A percentile compares a stretch with the other conserved stretches of the same genome.
Conservation (phyloP, 2,797 vertebrate species). For the Discoglossus pictus region DNA sequence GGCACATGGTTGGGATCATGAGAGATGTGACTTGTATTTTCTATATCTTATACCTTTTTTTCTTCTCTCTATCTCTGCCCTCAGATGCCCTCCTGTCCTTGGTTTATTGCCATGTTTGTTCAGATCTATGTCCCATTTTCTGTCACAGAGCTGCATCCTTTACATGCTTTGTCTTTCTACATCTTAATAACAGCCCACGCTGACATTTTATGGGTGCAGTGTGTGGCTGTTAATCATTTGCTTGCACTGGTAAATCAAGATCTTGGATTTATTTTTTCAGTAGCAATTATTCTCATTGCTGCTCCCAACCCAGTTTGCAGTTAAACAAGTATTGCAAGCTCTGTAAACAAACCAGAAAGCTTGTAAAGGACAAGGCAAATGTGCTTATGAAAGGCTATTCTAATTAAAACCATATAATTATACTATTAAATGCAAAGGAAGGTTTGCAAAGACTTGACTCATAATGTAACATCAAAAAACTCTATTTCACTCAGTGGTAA, state of each 20-base stretch:
- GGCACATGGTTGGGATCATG: too few relatives aligned
- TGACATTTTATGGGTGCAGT: constrained; percentile 33
- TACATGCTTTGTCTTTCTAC: constrained; percentile 29
- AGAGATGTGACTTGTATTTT: too few relatives aligned
- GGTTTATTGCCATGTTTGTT: too few relatives aligned
- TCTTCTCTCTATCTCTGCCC: too few relatives aligned
- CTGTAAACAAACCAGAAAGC: constrained; percentile 54
- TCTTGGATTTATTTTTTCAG: constrained; percentile 57
- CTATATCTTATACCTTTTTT: too few relatives aligned
- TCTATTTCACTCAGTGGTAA: constrained; percentile 55
- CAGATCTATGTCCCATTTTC: too few relatives aligned
- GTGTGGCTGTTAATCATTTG: constrained; percentile 54
- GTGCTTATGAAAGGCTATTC: constrained; percentile 60
- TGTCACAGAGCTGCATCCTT: too few relatives aligned
- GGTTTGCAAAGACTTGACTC: constrained; percentile 57
- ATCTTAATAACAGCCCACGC: constrained; percentile 19
- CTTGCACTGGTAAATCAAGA: constrained; percentile 51
- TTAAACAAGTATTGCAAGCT: constrained; percentile 52
- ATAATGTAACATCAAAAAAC: constrained; percentile 21
- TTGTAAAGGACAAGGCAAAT: constrained; percentile 57
- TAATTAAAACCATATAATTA: constrained; percentile 59
- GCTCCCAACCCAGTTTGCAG: constrained; percentile 43
- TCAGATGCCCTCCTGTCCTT: too few relatives aligned
- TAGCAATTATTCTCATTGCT: constrained; percentile 55
- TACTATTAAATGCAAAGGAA: constrained; percentile 60